These are phyloP conservation scores for Tiaroga cobitis DNA, from an alignment of 2,797 vertebrate genomes.

Conservation along the genomic window DNA sequence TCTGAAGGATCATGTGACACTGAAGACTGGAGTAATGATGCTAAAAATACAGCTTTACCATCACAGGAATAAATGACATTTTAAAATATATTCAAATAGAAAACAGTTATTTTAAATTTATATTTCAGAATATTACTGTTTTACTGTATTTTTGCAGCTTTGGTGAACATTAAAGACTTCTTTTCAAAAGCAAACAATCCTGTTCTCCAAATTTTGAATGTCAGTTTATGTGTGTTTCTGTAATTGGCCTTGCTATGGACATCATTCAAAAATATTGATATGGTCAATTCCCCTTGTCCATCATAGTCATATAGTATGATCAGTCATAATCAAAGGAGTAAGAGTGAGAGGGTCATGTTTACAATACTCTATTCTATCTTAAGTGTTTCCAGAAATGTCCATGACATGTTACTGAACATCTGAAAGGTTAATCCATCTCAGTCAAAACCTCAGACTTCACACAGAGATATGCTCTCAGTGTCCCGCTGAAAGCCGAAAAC, in stretches of 20 bases:
- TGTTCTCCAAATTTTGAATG: not conserved
- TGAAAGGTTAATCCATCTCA: constrained; percentile 55
- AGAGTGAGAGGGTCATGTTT: too few relatives aligned
- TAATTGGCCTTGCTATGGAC: not conserved
- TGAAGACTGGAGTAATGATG: not conserved
- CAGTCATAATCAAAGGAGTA: not conserved
- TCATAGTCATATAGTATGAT: not conserved
- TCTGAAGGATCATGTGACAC: too few relatives aligned
- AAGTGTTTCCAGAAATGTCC: constrained; percentile 18
- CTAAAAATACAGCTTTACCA: not conserved
- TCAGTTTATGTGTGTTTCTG: not conserved
- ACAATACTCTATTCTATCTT: not conserved
- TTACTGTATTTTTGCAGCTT: not conserved
- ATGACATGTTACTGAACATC: constrained; percentile 21
- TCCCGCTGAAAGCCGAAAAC: constrained; percentile 85
- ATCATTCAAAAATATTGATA: not conserved
- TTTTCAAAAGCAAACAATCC: not conserved
- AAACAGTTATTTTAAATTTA: too few relatives aligned
- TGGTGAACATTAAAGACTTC: not conserved
- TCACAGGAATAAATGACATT: not conserved
- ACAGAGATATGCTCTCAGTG: constrained; percentile 58
- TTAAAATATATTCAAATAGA: not conserved
- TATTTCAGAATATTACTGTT: too few relatives aligned
- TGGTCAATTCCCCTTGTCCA: not conserved
- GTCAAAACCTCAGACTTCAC: constrained; percentile 50